phyloP scores from a whole-genome alignment of 2,113 vertebrate species.

The Atractosteus spatula region DNA sequence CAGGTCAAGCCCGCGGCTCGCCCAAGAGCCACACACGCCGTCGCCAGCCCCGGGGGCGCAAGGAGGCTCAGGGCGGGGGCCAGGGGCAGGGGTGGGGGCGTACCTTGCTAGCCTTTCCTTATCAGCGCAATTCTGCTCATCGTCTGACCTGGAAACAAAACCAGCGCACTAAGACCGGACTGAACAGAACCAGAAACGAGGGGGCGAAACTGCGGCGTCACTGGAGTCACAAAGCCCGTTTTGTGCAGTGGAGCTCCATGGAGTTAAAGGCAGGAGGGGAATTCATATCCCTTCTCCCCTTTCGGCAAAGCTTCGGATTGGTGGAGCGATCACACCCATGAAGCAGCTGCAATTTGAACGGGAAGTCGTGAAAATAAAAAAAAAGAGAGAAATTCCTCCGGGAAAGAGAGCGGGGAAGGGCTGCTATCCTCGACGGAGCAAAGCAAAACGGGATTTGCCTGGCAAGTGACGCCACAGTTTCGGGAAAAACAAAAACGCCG shows the following conservation, averaged over 20 bases:
- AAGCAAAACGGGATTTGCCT: too few relatives aligned
- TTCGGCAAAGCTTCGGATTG: background rate
- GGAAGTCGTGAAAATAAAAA: too few relatives aligned
- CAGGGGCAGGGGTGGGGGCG: constrained; percentile 22
- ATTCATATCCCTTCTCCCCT: background rate
- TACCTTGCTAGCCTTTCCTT: constrained; percentile 91
- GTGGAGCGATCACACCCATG: background rate
- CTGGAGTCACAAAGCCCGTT: background rate
- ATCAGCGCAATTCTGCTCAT: constrained; percentile 88
- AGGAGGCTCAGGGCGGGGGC: too few relatives aligned
- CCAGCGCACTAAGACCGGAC: constrained; percentile 69
- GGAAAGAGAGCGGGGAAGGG: too few relatives aligned
- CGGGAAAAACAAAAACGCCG: too few relatives aligned
- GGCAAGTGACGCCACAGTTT: too few relatives aligned
- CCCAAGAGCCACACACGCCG: too few relatives aligned
- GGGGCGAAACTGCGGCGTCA: constrained; percentile 20
- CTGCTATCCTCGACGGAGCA: too few relatives aligned
- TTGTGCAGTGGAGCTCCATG: background rate
- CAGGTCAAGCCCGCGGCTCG: too few relatives aligned
- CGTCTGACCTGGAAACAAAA: constrained; percentile 88
- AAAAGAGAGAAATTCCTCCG: too few relatives aligned
- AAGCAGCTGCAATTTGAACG: too few relatives aligned
- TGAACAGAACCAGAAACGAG: constrained; percentile 50
- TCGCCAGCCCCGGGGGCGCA: too few relatives aligned
- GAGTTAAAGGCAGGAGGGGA: background rate